Evolutionary conservation across 2,888 invertebrate species (phyloP).

Genomic region (Cremastinae sp.): DNA sequence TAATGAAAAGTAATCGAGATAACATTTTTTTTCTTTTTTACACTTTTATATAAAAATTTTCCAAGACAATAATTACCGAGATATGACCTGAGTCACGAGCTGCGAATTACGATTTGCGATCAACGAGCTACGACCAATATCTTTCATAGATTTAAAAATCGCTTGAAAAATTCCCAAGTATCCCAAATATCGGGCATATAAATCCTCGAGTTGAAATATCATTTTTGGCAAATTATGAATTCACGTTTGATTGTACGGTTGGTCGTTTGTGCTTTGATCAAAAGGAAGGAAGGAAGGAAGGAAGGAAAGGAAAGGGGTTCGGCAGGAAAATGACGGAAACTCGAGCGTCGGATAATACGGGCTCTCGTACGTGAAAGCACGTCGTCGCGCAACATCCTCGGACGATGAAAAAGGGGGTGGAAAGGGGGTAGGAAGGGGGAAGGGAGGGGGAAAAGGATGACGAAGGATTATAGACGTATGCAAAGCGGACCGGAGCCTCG

Average conservation of each 20-base stretch:
- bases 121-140: too few species aligned
- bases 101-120: too few species aligned
- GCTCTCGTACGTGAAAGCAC: conserved; percentile 12
- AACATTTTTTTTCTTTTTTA: too few species aligned
- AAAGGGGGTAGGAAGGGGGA: neutral
- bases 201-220: neutral
- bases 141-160: too few species aligned
- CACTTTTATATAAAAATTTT: too few species aligned
- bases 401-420: conserved; percentile 16
- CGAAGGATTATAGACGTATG: conserved; percentile 66
- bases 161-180: too few species aligned
- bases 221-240: neutral
- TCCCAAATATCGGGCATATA: too few species aligned
- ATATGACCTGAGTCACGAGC: too few species aligned
- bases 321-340: conserved; percentile 59
- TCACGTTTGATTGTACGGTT: neutral
- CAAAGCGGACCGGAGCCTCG: conserved; percentile 69
- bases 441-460: conserved; percentile 6
- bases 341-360: conserved; percentile 28
- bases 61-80: too few species aligned
- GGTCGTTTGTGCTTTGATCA: conserved; percentile 43
- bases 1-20: too few species aligned
- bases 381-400: conserved; percentile 48
- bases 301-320: conserved; percentile 54
- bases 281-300: conserved; percentile 56